Evolutionary conservation across 2,888 invertebrate genomes (phyloP), one percentile per base, ranked within the genome.

Genomic region (Crossocerus cetratus): DNA sequence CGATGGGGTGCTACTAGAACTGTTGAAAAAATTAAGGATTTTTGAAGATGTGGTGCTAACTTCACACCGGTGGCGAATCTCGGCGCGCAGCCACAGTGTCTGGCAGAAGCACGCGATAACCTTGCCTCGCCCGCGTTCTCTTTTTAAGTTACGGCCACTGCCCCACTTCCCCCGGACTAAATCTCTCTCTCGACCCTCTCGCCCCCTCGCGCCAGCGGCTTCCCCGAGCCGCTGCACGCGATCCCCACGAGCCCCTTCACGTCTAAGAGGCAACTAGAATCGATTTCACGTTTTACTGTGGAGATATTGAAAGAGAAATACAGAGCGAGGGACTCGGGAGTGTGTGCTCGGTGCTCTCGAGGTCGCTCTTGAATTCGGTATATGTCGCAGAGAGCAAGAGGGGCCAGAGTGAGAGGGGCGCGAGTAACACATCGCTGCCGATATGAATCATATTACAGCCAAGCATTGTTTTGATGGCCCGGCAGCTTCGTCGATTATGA

Each of bases 391-490:
- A n/a, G 32, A 8, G 11, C 32, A 8, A 32, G 32, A 32, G 32
- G 32, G 32, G 14, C 21, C 21, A 22, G 3, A 55, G 13, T 4
- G 55, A 55, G 55, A 55, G 16, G 21, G 22, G 4, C 14, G 14
- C 14, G 14, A 14, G 14, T 55, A 55, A 20, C 14, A 55, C 55
- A 14, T 18, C 16, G 20, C 54, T 20, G 32, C 32, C 32, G 32
- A 32, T 32, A n/a, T 43, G 32, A 59, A 49, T 49, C 56, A 20
- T 65, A 22, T 49, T 65, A 63, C 3, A 32, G 63, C 3, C 14
- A 55, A 22, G 53, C 57, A 68, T 69, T 68, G 68, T 74, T 65
- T 68, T 67, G 67, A 65, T 58, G 62, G 64, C 69, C 74, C 62
- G 49, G 44, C 61, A 14, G 55, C 22, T 55, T 23, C 16, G 23